Conservation (phyloP, 2,113 vertebrate genomes). For the Andinoacara biseriatus region DNA sequence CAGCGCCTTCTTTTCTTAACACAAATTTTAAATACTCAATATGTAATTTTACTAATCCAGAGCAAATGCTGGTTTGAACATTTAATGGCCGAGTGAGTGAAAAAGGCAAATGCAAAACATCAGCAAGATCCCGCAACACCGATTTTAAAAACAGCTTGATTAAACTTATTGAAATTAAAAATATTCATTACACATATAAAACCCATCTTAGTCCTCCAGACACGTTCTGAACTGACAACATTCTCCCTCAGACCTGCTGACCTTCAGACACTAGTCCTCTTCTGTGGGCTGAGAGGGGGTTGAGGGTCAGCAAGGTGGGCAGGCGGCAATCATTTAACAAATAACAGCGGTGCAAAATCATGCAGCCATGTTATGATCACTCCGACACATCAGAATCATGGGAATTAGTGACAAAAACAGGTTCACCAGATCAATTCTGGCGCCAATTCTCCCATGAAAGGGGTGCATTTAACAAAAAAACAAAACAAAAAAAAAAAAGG, state of each 20-base stretch:
- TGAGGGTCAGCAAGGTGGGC: background rate
- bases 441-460: slow-evolving; percentile 51
- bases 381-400: slow-evolving; percentile 36
- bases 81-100: too few relatives aligned
- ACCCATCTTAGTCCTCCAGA: background rate
- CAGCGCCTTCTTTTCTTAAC: background rate
- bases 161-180: background rate
- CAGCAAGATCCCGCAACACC: background rate
- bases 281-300: background rate
- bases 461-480: background rate
- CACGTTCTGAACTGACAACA: background rate
- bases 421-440: slow-evolving; percentile 1
- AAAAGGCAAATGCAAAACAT: background rate
- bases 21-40: background rate
- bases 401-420: slow-evolving; percentile 21
- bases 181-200: background rate
- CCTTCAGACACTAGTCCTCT: slow-evolving; percentile 38
- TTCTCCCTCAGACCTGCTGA: slow-evolving; percentile 17
- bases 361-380: slow-evolving; percentile 60
- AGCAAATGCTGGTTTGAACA: too few relatives aligned
- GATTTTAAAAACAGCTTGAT: background rate
- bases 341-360: slow-evolving; percentile 44
- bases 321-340: slow-evolving; percentile 2
- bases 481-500: background rate
- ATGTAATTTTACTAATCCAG: background rate